These are phyloP conservation scores for Psittacula echo DNA, from an alignment of 2,797 vertebrate species.

Conservation along the genomic window DNA sequence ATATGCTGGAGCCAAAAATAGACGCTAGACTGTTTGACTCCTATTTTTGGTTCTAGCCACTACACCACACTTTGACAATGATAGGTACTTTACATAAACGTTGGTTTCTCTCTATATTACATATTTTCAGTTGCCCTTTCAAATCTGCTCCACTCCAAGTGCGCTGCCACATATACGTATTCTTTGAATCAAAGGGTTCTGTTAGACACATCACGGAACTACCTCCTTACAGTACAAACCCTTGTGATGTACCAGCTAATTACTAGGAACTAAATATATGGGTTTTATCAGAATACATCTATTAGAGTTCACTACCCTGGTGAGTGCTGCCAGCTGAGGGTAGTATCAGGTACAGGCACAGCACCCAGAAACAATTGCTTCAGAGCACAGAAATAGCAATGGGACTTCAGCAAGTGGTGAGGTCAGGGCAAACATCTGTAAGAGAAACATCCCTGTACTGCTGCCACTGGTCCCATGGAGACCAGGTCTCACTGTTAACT, in stretches of 20 bases:
- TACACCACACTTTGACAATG: not conserved
- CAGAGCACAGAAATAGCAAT: not conserved
- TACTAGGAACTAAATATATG: not conserved
- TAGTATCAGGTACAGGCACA: not conserved
- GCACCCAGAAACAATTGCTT: not conserved
- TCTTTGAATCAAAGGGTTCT: not conserved
- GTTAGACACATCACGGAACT: not conserved
- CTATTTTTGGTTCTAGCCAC: conserved; percentile 17
- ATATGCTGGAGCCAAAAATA: conserved; percentile 44
- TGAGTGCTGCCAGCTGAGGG: not conserved
- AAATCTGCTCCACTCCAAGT: conserved; percentile 1
- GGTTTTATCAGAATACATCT: not conserved
- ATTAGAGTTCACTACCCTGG: not conserved
- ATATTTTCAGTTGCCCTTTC: conserved; percentile 16
- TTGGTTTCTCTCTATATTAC: not conserved
- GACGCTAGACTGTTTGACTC: conserved; percentile 6
- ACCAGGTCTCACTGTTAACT: not conserved
- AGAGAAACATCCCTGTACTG: not conserved
- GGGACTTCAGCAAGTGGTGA: not conserved
- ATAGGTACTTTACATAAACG: not conserved
- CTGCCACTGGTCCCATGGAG: not conserved
- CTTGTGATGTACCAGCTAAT: not conserved
- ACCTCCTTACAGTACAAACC: not conserved
- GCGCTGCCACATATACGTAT: not conserved
- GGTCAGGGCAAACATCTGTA: not conserved